Evolutionary conservation across 2,888 invertebrate species (phyloP).

Genomic region (Azorinus chamasolen): DNA sequence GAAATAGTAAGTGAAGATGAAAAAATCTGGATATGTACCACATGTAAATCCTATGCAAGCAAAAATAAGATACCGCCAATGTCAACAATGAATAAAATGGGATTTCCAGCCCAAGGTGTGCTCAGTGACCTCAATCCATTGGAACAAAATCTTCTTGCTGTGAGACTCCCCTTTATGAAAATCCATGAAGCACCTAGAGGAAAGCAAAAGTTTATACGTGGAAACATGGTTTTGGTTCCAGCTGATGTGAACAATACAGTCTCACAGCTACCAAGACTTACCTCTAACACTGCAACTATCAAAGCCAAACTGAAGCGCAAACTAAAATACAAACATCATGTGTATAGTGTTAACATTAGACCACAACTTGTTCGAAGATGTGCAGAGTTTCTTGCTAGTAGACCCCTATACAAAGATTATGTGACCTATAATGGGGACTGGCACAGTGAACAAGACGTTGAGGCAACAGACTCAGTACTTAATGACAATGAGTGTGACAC

Average conservation of each 20-base stretch:
- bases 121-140: constrained; percentile 32
- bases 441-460: constrained; percentile 6
- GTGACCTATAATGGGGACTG: constrained; percentile 15
- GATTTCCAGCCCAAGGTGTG: constrained; percentile 24
- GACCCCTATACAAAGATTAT: constrained; percentile 39
- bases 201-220: constrained; percentile 33
- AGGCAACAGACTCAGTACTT: background rate
- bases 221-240: constrained; percentile 59
- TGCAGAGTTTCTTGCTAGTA: constrained; percentile 31
- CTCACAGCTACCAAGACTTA: constrained; percentile 41
- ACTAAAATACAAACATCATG: constrained; percentile 56
- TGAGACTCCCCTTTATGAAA: constrained; percentile 31
- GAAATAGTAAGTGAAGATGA: background rate
- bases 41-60: constrained; percentile 12
- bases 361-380: constrained; percentile 44
- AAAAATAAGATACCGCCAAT: constrained; percentile 36
- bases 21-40: constrained; percentile 24
- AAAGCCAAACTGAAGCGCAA: constrained; percentile 52
- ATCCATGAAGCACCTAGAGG: constrained; percentile 50
- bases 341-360: constrained; percentile 52
- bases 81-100: constrained; percentile 11
- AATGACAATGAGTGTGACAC: too few relatives aligned
- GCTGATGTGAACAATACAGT: constrained; percentile 50
- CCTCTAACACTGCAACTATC: constrained; percentile 48
- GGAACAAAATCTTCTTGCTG: constrained; percentile 20